phyloP scores from a whole-genome alignment of 1,140 invertebrate genomes.

The Helicoverpa armigera region DNA sequence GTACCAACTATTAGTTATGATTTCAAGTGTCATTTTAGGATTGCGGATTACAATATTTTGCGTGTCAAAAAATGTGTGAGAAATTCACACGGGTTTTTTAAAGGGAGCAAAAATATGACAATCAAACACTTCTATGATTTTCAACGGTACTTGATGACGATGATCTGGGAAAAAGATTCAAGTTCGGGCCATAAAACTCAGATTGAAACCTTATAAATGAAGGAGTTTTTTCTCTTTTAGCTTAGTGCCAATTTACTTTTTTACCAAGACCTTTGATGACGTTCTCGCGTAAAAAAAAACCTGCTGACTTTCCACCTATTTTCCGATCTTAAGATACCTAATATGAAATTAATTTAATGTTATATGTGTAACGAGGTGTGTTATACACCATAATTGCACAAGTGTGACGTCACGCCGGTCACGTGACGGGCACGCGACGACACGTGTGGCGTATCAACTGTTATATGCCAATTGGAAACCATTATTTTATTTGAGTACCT shows the following conservation, averaged over 20 bases:
- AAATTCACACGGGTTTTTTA: constrained; percentile 39
- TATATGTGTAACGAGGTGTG: constrained; percentile 1
- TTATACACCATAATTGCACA: constrained; percentile 24
- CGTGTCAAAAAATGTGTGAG: constrained; percentile 18
- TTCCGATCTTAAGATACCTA: no score
- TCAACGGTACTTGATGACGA: no score
- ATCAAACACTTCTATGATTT: no score
- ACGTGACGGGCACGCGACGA: constrained; percentile 19
- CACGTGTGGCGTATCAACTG: constrained; percentile 14
- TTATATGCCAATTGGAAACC: not conserved
- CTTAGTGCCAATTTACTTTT: no score
- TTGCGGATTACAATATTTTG: constrained; percentile 41
- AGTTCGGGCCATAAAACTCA: no score
- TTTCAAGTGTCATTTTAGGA: constrained; percentile 52
- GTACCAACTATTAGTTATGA: constrained; percentile 16
- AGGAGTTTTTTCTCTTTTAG: no score
- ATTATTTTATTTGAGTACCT: constrained; percentile 27
- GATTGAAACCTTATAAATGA: no score
- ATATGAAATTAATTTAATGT: not conserved
- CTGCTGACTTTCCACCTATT: no score
- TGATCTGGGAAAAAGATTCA: no score
- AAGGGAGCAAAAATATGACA: no score
- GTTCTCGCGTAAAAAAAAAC: no score
- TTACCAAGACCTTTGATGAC: no score
- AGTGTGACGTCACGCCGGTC: constrained; percentile 24